Evolutionary conservation across 2,888 invertebrate genomes (phyloP).

Genomic region (Pachycephus smyrnensis): DNA sequence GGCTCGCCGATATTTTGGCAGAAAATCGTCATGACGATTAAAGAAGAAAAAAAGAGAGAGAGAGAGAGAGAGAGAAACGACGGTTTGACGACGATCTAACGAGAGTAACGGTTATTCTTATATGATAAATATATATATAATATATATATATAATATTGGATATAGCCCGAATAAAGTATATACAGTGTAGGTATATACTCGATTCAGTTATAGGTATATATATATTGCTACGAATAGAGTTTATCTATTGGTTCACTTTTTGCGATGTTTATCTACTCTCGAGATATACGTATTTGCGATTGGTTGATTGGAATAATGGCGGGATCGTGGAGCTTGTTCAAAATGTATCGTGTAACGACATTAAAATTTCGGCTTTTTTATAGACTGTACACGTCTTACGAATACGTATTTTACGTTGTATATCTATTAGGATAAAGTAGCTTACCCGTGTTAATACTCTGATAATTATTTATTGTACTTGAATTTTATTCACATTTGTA

Average conservation of each 20-base stretch:
- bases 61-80: not conserved
- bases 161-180: slow-evolving; percentile 4
- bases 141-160: not conserved
- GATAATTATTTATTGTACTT: not conserved
- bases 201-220: slow-evolving; percentile 4
- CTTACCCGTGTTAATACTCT: not conserved
- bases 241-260: slow-evolving; percentile 16
- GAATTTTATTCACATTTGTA: not conserved
- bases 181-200: not conserved
- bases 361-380: not conserved
- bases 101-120: slow-evolving; percentile 23
- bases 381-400: not conserved
- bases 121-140: slow-evolving; percentile 14
- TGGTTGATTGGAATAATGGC: not conserved
- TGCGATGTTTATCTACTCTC: slow-evolving; percentile 15
- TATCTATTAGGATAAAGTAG: not conserved
- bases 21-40: not conserved
- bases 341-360: not conserved
- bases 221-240: slow-evolving; percentile 15
- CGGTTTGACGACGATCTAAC: slow-evolving; percentile 5
- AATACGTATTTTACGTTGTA: not conserved
- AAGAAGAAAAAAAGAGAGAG: not conserved
- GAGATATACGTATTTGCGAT: slow-evolving; percentile 5
- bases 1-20: not conserved
- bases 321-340: not conserved